Base-by-base conservation (phyloP, 2,888 invertebrate species). In the Athrips mouffetella region DNA sequence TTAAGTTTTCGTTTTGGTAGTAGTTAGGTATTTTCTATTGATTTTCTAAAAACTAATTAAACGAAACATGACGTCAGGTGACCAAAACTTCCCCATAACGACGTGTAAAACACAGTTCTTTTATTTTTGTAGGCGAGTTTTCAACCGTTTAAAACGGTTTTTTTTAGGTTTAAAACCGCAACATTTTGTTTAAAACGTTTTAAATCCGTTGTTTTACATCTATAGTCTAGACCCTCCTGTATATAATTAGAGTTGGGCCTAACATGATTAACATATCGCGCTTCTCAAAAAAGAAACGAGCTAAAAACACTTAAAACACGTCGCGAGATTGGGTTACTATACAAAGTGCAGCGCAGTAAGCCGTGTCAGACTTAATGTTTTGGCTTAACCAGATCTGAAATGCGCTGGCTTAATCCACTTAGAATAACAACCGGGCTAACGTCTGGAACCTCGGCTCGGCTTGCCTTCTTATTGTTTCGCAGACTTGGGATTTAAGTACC, bases 401-500 rank as follows among this genome's bases (percentile, higher is more conserved):
- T 76, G 81, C 80, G 80, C 78, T 80, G 75, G 76, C 81, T 72
- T 86, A 86, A 87, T 86, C 86, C 86, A 83, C 78, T 86, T 86
- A 86, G 78, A 85, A 83, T 81, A 85, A 86, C 84, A 82, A 72
- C 79, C 61, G 67, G 70, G 76, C 80, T 83, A 80, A 78, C 75
- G 78, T 76, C 70, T 73, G 33, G 51, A n/a, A 33, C 67, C 67
- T 57, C 70, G 59, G 63, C 63, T 78, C 18, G 11, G 37, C 37
- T 37, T 1, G 18, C 7, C n/a, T 37, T 74, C 80, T 80, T 80
- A 78, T 76, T 73, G 73, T 69, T 67, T 73, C 55, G 60, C 56
- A 57, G 23, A 11, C 45, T 18, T 69, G 75, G n/a, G 73, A 78
- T 76, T 76, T 76, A 57, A 59, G 65, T 58, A 59, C 70, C 67